Percentiles rank a stretch among this genome's conserved stretches.
Conservation (phyloP, 2,113 vertebrate genomes). For the Eolophus roseicapilla region DNA sequence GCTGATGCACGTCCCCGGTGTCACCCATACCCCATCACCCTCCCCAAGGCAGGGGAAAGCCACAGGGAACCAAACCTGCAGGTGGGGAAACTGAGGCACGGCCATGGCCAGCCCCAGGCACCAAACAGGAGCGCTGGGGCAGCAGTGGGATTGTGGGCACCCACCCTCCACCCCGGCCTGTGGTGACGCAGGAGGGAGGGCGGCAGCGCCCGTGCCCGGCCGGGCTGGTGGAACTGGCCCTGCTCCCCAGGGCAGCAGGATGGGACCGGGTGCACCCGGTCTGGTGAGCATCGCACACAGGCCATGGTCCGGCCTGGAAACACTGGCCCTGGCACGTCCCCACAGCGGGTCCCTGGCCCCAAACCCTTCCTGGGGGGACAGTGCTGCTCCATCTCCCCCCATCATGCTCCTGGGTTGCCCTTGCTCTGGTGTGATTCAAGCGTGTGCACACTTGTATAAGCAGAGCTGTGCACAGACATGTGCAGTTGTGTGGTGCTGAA, state of each 20-base stretch:
- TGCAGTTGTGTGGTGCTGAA: background rate
- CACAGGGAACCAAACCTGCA: background rate
- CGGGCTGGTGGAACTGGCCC: slow-evolving; percentile 28
- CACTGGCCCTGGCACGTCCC: fast-evolving
- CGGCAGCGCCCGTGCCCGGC: fast-evolving
- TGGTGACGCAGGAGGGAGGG: background rate
- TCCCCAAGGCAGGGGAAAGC: background rate
- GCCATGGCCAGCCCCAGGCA: background rate
- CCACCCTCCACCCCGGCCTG: background rate
- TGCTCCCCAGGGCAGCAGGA: background rate
- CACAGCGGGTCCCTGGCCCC: background rate
- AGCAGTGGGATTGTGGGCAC: background rate
- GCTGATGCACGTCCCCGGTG: fast-evolving
- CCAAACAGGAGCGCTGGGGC: fast-evolving
- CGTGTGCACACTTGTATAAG: fast-evolving
- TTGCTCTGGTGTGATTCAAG: background rate
- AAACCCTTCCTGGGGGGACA: background rate
- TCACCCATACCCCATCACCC: background rate
- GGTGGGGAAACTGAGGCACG: slow-evolving; percentile 1
- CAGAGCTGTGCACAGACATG: fast-evolving
- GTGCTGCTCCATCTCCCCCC: too few species aligned
- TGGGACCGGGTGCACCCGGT: background rate
- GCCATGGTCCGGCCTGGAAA: background rate
- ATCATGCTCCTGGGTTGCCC: background rate
- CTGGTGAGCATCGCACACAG: too few species aligned